Evolutionary conservation across 2,888 invertebrate species (phyloP).

Genomic region (Spicauda simplicius): DNA sequence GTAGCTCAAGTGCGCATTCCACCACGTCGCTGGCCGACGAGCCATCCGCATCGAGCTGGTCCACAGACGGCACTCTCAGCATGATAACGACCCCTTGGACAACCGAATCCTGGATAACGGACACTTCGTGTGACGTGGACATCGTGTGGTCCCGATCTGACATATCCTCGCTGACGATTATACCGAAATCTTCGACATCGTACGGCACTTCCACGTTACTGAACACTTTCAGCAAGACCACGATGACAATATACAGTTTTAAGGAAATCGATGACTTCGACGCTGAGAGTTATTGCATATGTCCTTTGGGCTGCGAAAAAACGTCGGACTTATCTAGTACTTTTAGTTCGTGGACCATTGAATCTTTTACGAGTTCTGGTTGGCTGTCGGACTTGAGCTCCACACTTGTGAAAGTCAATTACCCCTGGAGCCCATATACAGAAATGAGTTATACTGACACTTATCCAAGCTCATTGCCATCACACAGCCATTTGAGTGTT

Average conservation of each 20-base stretch:
- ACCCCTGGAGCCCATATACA: slow-evolving; percentile 57
- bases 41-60: slow-evolving; percentile 14
- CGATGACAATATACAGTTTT: slow-evolving; percentile 19
- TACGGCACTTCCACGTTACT: slow-evolving; percentile 34
- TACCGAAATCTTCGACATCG: slow-evolving; percentile 49
- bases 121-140: slow-evolving; percentile 4
- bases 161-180: slow-evolving; percentile 35
- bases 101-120: slow-evolving; percentile 51
- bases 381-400: slow-evolving; percentile 27
- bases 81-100: slow-evolving; percentile 65
- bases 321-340: slow-evolving; percentile 38
- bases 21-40: slow-evolving; percentile 16
- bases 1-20: not conserved
- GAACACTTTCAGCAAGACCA: slow-evolving; percentile 19
- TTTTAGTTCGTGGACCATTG: slow-evolving; percentile 57
- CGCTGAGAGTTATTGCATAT: slow-evolving; percentile 4
- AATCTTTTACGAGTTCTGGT: slow-evolving; percentile 52
- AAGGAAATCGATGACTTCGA: slow-evolving; percentile 1
- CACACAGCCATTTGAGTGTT: slow-evolving; percentile 18
- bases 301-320: not conserved
- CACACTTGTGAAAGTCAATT: slow-evolving; percentile 44
- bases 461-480: slow-evolving; percentile 56
- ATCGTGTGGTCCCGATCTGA: not conserved
- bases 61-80: slow-evolving; percentile 52
- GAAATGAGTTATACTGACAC: slow-evolving; percentile 46